Evolutionary conservation across 2,797 vertebrate genomes (phyloP).

Genomic region (Glyptemys insculpta): DNA sequence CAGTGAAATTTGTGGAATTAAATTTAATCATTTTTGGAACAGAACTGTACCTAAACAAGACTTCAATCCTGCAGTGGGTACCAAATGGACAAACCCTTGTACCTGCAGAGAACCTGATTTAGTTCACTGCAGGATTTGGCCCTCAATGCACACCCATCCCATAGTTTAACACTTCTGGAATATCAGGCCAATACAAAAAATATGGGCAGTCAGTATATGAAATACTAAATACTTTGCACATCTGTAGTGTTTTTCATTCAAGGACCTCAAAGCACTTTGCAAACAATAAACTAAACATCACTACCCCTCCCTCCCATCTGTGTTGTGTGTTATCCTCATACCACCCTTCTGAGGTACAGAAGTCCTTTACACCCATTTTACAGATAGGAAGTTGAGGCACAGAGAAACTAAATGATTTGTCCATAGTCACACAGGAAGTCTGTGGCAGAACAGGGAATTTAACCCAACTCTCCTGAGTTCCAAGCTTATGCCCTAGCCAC

Average conservation of each 20-base stretch:
- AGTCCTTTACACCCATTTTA: not conserved
- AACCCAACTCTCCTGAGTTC: not conserved
- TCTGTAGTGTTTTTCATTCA: not conserved
- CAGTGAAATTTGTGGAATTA: not conserved
- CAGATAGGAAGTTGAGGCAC: not conserved
- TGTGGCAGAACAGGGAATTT: not conserved
- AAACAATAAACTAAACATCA: not conserved
- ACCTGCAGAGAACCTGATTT: not conserved
- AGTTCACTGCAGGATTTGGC: not conserved
- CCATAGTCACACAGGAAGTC: not conserved
- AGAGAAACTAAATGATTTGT: not conserved
- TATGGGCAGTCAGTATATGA: not conserved
- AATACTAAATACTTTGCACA: not conserved
- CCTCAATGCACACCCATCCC: not conserved
- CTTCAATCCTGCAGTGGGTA: not conserved
- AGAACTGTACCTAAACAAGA: not conserved
- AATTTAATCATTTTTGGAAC: not conserved
- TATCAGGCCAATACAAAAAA: not conserved
- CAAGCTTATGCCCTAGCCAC: not conserved
- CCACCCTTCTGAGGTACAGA: not conserved
- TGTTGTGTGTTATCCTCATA: not conserved
- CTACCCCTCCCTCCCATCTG: rapidly evolving
- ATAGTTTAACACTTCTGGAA: not conserved
- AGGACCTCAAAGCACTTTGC: not conserved
- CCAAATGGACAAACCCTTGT: not conserved